Base-by-base conservation (phyloP, 2,888 invertebrate species). In the Cephus pulcher region DNA sequence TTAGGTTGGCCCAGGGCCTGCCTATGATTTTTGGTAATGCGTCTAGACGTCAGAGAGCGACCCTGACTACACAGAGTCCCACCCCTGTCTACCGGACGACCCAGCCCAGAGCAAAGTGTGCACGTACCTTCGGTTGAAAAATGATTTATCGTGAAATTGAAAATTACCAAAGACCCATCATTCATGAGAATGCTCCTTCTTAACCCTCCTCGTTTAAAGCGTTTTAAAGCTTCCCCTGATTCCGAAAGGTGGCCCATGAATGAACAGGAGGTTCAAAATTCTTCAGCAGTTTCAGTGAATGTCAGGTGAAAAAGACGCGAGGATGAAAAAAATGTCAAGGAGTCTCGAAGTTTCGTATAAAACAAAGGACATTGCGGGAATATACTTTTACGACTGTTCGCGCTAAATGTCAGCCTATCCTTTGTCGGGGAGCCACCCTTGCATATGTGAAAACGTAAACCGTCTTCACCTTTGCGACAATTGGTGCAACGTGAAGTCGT, bases 31-130 rank as follows among this genome's bases (percentile, higher is more conserved):
- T 76, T 37, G 75, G 75, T 73, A 76, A 78, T 76, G 40, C 73
- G 80, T 80, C 80, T 78, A 76, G 76, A 78, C 78, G 76, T 34
- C 34, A 76, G 70, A 78, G 78, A 30, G 69, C 34, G 40, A 12
- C 15, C 69, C 56, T 32, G 76, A 71, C 70, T 68, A 69, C 74
- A 15, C 76, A 74, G 78, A 23, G 23, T 15, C 15, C 23, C 56
- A 11, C 23, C 23, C 56, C 56, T 56, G 40, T 40, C 15, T 40
- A 15, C 40, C 4, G 15, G 40, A 6, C 15, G 40, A 6, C 15
- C 40, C 40, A 40, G 2, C 56, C 56, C 56, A 23, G 56, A 23
- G 23, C 9, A 15, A 23, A 56, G 9, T 1, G 9, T 23, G 9
- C 9, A 2, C 1, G 23, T 56, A 23, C 9, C 23, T 23, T 23